Base-by-base conservation (phyloP, 2,888 invertebrate genomes). In the Steromphala cineraria region DNA sequence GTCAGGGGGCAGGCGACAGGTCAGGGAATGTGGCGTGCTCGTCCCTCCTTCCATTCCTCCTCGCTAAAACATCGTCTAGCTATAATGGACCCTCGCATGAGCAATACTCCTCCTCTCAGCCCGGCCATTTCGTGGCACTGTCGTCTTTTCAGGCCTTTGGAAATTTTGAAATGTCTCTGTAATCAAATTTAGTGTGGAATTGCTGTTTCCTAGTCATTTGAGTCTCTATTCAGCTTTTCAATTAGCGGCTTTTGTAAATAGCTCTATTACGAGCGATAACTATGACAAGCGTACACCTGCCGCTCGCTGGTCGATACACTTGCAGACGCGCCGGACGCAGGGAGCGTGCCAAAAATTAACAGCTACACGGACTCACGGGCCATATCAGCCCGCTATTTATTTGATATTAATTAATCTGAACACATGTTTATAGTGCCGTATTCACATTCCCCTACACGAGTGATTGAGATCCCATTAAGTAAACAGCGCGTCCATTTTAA, bases 131-230 rank as follows among this genome's bases (percentile, higher is more conserved):
- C 62, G 62, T 36, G 53, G 31, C 21, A 36, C 15, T 62, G 19
- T 46, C 56, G 31, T 62, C 75, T 75, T 80, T 78, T 40, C 36
- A 52, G 62, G 62, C 53, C 80, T 55, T 52, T 46, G 77, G 67
- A 80, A 79, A 79, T 75, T 62, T 53, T 52, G 80, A 80, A 84
- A 76, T 79, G 85, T 74, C 81, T 78, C 17, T 80, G 86, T 90
- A 90, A 91, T 91, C 87, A 82, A 88, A 89, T 91, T 91, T 90
- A 84, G 82, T 76, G 80, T 82, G 83, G 88, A 88, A 90, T 91
- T 87, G 89, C 83, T 85, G 87, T 82, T 86, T 86, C 89, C 86
- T 86, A 86, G 88, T 89, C 85, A 89, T 89, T 88, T 84, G 87
- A 86, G 83, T 84, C 83, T 83, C 88, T 85, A 87, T 90, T 88